Conservation (phyloP, 2,797 vertebrate genomes). For the Tinamus major region DNA sequence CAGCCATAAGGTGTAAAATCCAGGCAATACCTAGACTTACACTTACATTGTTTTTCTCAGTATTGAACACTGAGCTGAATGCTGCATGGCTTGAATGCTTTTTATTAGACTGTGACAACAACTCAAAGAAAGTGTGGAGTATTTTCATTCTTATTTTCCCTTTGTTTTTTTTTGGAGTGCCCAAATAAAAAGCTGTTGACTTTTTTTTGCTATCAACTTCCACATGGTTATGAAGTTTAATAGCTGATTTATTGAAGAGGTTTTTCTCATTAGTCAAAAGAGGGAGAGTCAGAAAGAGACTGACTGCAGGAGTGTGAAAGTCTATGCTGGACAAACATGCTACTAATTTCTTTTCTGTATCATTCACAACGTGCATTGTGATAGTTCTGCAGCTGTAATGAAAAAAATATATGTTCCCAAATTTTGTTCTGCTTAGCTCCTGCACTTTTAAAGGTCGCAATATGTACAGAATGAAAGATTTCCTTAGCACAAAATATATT, state of each 20-base stretch:
- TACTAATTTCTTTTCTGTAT: constrained; percentile 67
- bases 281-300: constrained; percentile 34
- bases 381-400: constrained; percentile 41
- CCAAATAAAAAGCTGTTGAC: constrained; percentile 10
- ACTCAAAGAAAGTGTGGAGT: constrained; percentile 7
- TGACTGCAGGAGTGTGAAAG: constrained; percentile 12
- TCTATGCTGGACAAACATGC: constrained; percentile 31
- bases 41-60: not conserved
- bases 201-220: constrained; percentile 46
- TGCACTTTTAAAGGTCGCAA: constrained; percentile 32
- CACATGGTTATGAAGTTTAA: constrained; percentile 58
- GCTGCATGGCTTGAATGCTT: not conserved
- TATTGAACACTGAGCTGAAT: not conserved
- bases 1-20: not conserved
- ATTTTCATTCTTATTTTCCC: constrained; percentile 11
- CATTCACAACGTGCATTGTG: constrained; percentile 4
- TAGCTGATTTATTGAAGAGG: constrained; percentile 52
- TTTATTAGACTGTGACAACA: not conserved
- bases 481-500: not conserved
- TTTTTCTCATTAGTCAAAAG: constrained; percentile 35
- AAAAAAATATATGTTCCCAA: constrained; percentile 57
- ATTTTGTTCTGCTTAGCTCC: constrained; percentile 50
- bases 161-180: constrained; percentile 30
- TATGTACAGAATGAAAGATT: not conserved
- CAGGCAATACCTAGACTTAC: not conserved